These are phyloP conservation scores for Euleptes europaea DNA, from an alignment of 2,113 vertebrate species.

Conservation along the genomic window DNA sequence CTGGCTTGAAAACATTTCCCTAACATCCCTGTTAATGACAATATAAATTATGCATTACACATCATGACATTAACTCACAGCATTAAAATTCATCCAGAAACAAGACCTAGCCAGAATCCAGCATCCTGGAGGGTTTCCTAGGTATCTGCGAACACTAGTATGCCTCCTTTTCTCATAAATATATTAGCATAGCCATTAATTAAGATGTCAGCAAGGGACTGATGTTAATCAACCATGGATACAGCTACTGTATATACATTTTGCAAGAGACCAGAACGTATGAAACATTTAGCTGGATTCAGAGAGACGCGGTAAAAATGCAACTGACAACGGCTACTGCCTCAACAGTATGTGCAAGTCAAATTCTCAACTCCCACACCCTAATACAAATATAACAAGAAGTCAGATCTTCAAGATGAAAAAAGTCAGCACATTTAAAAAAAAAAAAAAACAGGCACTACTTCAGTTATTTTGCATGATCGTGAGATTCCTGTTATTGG, in stretches of 20 bases:
- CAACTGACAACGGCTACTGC: background rate
- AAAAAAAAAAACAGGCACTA: background rate
- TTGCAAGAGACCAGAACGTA: background rate
- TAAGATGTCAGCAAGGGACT: conserved; percentile 29
- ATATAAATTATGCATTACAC: conserved; percentile 61
- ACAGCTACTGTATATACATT: conserved; percentile 9
- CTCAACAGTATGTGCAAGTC: background rate
- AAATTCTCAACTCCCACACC: background rate
- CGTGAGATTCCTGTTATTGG: background rate
- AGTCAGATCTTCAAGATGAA: conserved; percentile 29
- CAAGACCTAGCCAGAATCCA: conserved; percentile 34
- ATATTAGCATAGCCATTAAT: conserved; percentile 41
- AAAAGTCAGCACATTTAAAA: conserved; percentile 2
- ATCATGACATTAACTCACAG: conserved; percentile 35
- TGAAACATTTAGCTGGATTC: background rate
- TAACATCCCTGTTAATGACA: conserved; percentile 54
- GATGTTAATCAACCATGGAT: conserved; percentile 26
- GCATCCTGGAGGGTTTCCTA: conserved; percentile 16
- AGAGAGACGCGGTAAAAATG: background rate
- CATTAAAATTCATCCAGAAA: conserved; percentile 34
- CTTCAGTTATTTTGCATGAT: conserved; percentile 20
- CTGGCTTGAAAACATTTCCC: conserved; percentile 48
- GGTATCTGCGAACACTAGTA: background rate
- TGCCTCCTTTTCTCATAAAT: conserved; percentile 20
- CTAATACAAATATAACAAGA: background rate